These are phyloP conservation scores for Euwallacea fornicatus DNA, from an alignment of 1,140 invertebrate species.

Conservation along the genomic window DNA sequence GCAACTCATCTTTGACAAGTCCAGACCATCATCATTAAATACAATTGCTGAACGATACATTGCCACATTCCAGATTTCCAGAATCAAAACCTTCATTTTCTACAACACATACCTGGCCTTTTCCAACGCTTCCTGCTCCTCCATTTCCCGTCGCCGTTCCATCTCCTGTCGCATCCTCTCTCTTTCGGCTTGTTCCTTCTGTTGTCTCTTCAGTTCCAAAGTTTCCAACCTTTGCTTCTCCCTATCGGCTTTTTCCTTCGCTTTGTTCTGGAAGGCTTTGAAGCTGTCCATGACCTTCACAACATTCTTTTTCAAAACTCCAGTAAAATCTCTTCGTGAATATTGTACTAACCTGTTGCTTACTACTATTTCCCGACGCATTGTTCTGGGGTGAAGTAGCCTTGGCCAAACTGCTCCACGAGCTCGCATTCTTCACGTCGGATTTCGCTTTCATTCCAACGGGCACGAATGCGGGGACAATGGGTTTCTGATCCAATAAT, in stretches of 20 bases:
- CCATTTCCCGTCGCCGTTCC: conserved; percentile 74
- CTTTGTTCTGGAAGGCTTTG: conserved; percentile 89
- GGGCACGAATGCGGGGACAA: conserved; percentile 42
- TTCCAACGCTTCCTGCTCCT: conserved; percentile 79
- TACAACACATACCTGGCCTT: conserved; percentile 59
- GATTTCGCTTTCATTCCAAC: conserved; percentile 52
- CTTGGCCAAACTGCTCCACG: conserved; percentile 91
- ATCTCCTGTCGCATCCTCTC: conserved; percentile 78
- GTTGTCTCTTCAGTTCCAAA: conserved; percentile 72
- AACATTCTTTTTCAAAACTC: not conserved
- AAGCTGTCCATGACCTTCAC: conserved; percentile 68
- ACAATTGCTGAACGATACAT: too few relatives aligned
- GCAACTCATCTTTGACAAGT: too few relatives aligned
- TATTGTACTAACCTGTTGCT: conserved; percentile 59
- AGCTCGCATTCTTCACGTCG: conserved; percentile 83
- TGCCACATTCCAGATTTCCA: too few relatives aligned
- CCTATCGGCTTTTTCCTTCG: conserved; percentile 90
- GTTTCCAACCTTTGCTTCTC: conserved; percentile 82
- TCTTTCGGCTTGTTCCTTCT: conserved; percentile 82
- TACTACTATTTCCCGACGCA: conserved; percentile 57
- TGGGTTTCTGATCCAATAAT: conserved; percentile 41
- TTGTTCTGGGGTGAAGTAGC: conserved; percentile 72
- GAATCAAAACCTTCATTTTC: too few relatives aligned
- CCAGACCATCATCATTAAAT: too few relatives aligned
- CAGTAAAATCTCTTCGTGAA: not conserved